Percentiles rank a stretch among this genome's conserved stretches.
These are phyloP conservation scores for Tromatobia lineatoria DNA, from an alignment of 2,888 invertebrate genomes.

Conservation along the genomic window DNA sequence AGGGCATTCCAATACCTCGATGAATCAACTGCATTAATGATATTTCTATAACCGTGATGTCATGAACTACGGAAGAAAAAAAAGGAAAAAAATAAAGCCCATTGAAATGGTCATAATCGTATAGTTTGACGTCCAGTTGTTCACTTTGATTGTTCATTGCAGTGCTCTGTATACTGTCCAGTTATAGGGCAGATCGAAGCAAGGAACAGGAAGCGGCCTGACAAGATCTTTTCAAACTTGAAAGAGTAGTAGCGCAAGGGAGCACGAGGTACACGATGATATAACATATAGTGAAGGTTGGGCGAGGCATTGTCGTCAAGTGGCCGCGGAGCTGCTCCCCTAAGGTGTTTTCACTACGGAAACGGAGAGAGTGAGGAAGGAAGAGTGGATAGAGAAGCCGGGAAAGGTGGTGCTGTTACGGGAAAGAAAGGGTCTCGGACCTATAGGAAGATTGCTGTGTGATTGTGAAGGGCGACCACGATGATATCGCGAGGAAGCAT, in stretches of 20 bases:
- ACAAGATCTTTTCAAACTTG: slow-evolving; percentile 60
- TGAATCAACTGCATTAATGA: no score
- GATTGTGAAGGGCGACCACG: slow-evolving; percentile 54
- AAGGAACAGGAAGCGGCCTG: slow-evolving; percentile 29
- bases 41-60: no score
- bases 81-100: neutral
- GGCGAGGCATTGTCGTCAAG: slow-evolving; percentile 80
- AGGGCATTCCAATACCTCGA: no score
- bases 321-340: slow-evolving; percentile 66
- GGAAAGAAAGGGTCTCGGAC: neutral
- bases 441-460: slow-evolving; percentile 26
- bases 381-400: slow-evolving; percentile 46
- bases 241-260: slow-evolving; percentile 72
- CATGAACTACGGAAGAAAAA: neutral
- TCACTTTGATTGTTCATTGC: slow-evolving; percentile 3
- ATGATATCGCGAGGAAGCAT: slow-evolving; percentile 67
- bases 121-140: neutral
- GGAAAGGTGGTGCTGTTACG: slow-evolving; percentile 47
- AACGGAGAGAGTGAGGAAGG: slow-evolving; percentile 42
- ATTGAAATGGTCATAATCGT: neutral
- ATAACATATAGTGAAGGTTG: slow-evolving; percentile 67
- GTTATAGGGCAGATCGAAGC: neutral
- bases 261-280: slow-evolving; percentile 70
- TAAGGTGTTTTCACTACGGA: slow-evolving; percentile 21
- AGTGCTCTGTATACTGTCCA: slow-evolving; percentile 29